A percentile compares a stretch with the other conserved stretches of the same genome.
Conservation (phyloP, 2,888 invertebrate genomes). For the Epiblema foenella region DNA sequence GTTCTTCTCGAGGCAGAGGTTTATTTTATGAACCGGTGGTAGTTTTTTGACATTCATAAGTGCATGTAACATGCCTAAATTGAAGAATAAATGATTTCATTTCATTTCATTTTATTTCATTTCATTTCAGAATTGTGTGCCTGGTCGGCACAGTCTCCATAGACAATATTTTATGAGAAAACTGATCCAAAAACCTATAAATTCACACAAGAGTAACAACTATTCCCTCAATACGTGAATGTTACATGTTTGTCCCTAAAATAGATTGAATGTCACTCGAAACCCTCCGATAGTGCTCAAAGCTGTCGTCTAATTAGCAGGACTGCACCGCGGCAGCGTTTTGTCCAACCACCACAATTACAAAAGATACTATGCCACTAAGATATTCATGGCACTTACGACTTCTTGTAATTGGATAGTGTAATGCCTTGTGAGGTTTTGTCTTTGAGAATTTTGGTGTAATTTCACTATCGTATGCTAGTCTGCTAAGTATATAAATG, state of each 20-base stretch:
- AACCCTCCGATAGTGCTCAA: slow-evolving; percentile 15
- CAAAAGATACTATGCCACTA: neutral
- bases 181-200: too few relatives aligned
- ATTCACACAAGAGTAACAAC: neutral
- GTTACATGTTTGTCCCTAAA: slow-evolving; percentile 3
- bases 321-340: neutral
- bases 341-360: neutral
- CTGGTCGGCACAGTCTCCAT: too few relatives aligned
- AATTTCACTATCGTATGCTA: neutral
- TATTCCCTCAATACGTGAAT: neutral
- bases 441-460: neutral
- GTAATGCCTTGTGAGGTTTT: neutral
- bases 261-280: slow-evolving; percentile 27
- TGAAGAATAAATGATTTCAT: too few relatives aligned
- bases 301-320: slow-evolving; percentile 24
- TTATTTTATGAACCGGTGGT: too few relatives aligned
- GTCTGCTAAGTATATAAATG: too few relatives aligned
- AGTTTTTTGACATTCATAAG: too few relatives aligned
- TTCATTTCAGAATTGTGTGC: too few relatives aligned
- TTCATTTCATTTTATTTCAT: too few relatives aligned
- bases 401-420: neutral
- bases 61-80: too few relatives aligned
- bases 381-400: neutral
- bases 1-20: too few relatives aligned
- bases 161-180: too few relatives aligned